Conservation (phyloP, 2,797 vertebrate species). For the Cirrhinus molitorella region DNA sequence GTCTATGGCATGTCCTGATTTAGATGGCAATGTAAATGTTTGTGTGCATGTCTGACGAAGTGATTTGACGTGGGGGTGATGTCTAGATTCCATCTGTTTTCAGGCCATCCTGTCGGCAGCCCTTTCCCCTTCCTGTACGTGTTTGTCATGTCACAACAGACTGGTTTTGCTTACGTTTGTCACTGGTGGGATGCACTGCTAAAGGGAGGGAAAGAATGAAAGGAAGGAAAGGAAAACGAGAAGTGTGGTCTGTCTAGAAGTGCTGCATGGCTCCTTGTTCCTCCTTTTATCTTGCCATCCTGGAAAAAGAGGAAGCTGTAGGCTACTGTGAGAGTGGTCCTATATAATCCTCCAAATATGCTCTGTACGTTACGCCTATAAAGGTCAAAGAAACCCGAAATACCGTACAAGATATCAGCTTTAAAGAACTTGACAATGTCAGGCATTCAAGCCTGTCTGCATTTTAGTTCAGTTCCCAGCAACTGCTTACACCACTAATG, state of each 20-base stretch:
- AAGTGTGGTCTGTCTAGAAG: slow-evolving; percentile 1
- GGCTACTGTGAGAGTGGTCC: not conserved
- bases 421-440: slow-evolving; percentile 21
- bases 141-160: slow-evolving; percentile 39
- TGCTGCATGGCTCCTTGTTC: slow-evolving; percentile 13
- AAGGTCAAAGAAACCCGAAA: slow-evolving; percentile 22
- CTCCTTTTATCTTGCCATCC: slow-evolving; percentile 23
- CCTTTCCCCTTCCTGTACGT: slow-evolving; percentile 52
- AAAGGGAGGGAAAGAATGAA: slow-evolving; percentile 33
- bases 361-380: not conserved
- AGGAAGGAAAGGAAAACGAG: slow-evolving; percentile 41
- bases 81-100: slow-evolving; percentile 58
- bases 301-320: slow-evolving; percentile 21
- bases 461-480: slow-evolving; percentile 2
- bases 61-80: slow-evolving; percentile 27
- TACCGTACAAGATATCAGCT: not conserved
- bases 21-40: not conserved
- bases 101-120: slow-evolving; percentile 53
- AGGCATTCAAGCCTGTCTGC: not conserved
- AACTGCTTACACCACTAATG: not conserved
- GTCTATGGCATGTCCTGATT: not conserved
- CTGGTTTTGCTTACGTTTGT: slow-evolving; percentile 38
- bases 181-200: slow-evolving; percentile 60
- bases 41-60: slow-evolving; percentile 29
- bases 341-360: slow-evolving; percentile 6